Conservation (phyloP, 92 coral and sea anemone genomes). For the Heteractis magnifica region DNA sequence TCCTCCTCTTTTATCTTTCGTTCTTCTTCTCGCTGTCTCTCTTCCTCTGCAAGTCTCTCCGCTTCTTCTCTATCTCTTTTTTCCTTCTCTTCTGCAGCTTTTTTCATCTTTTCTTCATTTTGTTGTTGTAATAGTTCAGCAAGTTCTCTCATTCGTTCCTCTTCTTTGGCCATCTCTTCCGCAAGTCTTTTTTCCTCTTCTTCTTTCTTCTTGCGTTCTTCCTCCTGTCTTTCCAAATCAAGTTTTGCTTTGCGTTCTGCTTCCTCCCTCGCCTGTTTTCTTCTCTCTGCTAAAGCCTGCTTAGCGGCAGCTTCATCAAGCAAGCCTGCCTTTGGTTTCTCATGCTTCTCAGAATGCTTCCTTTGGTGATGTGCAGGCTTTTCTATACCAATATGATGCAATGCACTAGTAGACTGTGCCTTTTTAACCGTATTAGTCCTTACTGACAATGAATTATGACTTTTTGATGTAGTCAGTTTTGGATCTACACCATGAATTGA, state of each 20-base stretch:
- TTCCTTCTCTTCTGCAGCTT: conserved; percentile 72
- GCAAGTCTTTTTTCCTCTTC: conserved; percentile 86
- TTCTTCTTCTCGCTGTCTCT: conserved; percentile 74
- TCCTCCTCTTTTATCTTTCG: conserved; percentile 63
- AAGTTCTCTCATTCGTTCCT: conserved; percentile 78
- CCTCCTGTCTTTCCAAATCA: conserved; percentile 85
- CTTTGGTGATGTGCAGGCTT: conserved; percentile 46
- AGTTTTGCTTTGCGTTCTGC: conserved; percentile 94
- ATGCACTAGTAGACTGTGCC: conserved; percentile 92
- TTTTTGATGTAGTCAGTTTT: conserved; percentile 40
- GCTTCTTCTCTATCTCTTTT: conserved; percentile 68
- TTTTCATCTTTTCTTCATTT: conserved; percentile 71
- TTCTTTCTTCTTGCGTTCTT: conserved; percentile 75
- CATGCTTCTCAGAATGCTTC: conserved; percentile 58
- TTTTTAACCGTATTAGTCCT: conserved; percentile 66
- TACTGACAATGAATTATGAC: conserved; percentile 60
- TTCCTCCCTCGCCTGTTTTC: conserved; percentile 92
- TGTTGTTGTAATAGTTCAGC: conserved; percentile 75
- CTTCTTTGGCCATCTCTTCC: conserved; percentile 87
- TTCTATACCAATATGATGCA: conserved; percentile 64
- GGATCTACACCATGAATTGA: conserved; percentile 33
- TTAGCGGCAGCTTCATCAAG: conserved; percentile 86
- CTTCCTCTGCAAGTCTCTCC: conserved; percentile 67
- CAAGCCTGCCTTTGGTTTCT: conserved; percentile 88
- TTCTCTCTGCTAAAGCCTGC: conserved; percentile 90